phyloP scores from a whole-genome alignment of 1,140 invertebrate genomes.

The Carcinoscorpius rotundicauda region DNA sequence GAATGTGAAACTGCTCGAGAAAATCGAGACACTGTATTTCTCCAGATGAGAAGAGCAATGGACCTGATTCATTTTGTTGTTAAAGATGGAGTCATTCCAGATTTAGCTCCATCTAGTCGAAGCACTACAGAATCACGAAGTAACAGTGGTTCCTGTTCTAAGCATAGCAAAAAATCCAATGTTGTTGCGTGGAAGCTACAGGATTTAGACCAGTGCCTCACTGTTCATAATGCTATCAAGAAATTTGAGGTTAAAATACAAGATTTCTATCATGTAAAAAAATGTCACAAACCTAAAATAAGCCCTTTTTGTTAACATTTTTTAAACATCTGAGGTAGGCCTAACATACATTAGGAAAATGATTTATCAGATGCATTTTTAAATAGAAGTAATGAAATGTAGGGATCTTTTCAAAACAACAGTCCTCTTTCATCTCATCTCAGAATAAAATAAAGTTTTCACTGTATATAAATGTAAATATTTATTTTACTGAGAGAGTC shows the following conservation, averaged over 20 bases:
- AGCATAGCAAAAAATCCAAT: constrained; percentile 25
- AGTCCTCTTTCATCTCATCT: too few relatives aligned
- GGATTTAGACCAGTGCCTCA: constrained; percentile 52
- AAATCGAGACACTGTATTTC: constrained; percentile 90
- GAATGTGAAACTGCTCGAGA: constrained; percentile 83
- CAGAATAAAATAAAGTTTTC: too few relatives aligned
- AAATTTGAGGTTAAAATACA: constrained; percentile 49
- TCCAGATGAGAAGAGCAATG: constrained; percentile 89
- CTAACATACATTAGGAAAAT: too few relatives aligned
- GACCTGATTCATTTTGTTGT: constrained; percentile 96
- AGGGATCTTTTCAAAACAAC: too few relatives aligned
- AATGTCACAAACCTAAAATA: neutral
- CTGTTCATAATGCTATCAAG: constrained; percentile 62
- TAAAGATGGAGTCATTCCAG: constrained; percentile 69
- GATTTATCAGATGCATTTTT: too few relatives aligned
- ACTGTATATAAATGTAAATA: too few relatives aligned
- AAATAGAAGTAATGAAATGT: too few relatives aligned
- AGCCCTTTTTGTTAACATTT: neutral
- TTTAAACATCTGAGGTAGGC: too few relatives aligned
- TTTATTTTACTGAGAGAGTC: too few relatives aligned
- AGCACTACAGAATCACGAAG: constrained; percentile 23
- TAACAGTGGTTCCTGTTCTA: constrained; percentile 21
- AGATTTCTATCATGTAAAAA: constrained; percentile 1
- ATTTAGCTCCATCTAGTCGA: constrained; percentile 36
- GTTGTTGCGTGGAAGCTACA: constrained; percentile 33